phyloP scores from a whole-genome alignment of 2,888 invertebrate genomes.

The Tinea semifulvella region DNA sequence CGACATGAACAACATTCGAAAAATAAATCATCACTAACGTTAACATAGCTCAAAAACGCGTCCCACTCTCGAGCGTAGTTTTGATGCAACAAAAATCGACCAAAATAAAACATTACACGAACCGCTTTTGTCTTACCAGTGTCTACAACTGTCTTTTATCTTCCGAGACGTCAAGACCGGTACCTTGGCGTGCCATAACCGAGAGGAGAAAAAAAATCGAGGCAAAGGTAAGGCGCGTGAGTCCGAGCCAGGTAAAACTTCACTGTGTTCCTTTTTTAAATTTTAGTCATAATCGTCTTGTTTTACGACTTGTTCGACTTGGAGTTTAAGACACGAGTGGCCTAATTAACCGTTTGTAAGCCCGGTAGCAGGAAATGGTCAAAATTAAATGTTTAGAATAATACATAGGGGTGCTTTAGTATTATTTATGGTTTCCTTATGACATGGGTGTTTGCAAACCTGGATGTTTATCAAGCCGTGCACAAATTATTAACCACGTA shows the following conservation, averaged over 20 bases:
- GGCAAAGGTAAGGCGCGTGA: conserved; percentile 8
- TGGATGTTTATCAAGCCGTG: too few relatives aligned
- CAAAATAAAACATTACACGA: conserved; percentile 47
- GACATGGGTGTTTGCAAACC: too few relatives aligned
- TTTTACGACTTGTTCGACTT: conserved; percentile 57
- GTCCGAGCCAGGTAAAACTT: conserved; percentile 18
- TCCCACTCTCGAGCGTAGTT: conserved; percentile 8
- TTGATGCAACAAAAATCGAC: conserved; percentile 1
- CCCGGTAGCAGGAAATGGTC: conserved; percentile 43
- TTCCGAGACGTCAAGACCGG: conserved; percentile 32
- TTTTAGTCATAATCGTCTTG: conserved; percentile 55
- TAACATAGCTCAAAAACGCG: conserved; percentile 6
- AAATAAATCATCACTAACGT: background rate
- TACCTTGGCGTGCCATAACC: conserved; percentile 9
- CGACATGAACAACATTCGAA: background rate
- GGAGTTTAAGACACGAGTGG: conserved; percentile 38
- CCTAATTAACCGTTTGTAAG: conserved; percentile 47
- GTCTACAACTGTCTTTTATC: conserved; percentile 56
- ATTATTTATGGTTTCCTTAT: background rate
- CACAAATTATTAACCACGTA: too few relatives aligned
- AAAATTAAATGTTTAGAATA: conserved; percentile 25
- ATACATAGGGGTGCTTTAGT: background rate
- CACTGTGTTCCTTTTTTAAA: conserved; percentile 28
- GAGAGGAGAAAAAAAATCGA: background rate
- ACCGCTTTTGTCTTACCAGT: conserved; percentile 58